These are phyloP conservation scores for Calycopis cecrops DNA, from an alignment of 1,140 invertebrate genomes.

Conservation along the genomic window DNA sequence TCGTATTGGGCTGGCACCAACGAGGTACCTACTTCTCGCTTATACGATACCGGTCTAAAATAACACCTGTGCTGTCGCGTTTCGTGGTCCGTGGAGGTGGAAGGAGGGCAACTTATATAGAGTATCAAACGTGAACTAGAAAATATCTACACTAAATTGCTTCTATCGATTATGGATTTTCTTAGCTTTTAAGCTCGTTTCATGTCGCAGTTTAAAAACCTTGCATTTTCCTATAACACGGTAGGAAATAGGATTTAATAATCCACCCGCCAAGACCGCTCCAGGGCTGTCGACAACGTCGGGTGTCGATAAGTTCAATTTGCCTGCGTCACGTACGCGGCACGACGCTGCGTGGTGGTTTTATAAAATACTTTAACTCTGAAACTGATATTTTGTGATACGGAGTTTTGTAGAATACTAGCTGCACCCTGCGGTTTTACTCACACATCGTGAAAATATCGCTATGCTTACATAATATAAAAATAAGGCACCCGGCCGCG, in stretches of 20 bases:
- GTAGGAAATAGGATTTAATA: neutral
- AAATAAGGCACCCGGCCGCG: neutral
- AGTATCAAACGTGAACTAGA: no score
- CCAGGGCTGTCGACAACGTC: slow-evolving; percentile 3
- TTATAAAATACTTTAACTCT: neutral
- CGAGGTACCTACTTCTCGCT: no score
- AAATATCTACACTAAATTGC: no score
- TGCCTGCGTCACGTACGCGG: slow-evolving; percentile 34
- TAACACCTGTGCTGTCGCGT: no score
- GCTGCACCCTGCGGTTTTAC: no score
- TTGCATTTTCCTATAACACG: neutral
- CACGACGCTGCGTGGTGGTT: neutral
- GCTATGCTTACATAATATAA: neutral
- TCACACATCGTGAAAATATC: neutral
- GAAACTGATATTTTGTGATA: neutral
- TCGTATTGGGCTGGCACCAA: no score
- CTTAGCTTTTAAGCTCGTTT: no score
- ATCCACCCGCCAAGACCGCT: neutral
- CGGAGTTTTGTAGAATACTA: neutral
- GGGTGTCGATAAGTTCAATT: slow-evolving; percentile 40
- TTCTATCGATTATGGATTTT: no score
- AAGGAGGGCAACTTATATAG: no score
- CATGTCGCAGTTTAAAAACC: no score
- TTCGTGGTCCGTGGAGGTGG: no score
- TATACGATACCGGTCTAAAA: no score